Evolutionary conservation across 2,113 vertebrate genomes (phyloP).

Genomic region (Dasyurus viverrinus): DNA sequence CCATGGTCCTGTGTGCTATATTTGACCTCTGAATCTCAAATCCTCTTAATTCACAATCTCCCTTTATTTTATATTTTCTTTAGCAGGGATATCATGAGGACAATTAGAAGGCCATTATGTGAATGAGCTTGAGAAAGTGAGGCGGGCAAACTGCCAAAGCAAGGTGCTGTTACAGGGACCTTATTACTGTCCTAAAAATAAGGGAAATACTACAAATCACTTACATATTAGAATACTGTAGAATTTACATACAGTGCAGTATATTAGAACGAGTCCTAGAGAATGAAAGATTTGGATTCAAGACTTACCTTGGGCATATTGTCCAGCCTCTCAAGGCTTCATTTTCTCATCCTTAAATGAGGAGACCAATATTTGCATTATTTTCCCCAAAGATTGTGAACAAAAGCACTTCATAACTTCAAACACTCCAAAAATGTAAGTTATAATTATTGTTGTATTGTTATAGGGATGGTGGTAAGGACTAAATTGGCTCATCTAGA

Average conservation of each 20-base stretch:
- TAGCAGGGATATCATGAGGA: background rate
- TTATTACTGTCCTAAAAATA: background rate
- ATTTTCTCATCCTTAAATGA: background rate
- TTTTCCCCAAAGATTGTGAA: background rate
- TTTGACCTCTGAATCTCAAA: background rate
- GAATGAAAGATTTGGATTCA: background rate
- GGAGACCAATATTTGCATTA: background rate
- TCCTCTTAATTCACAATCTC: background rate
- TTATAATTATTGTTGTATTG: background rate
- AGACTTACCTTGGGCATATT: background rate
- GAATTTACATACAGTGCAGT: background rate
- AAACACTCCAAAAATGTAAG: background rate
- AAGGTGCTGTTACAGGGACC: background rate
- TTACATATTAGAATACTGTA: background rate
- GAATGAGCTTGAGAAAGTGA: background rate
- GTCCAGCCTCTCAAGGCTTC: background rate
- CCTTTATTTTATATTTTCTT: background rate
- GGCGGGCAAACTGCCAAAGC: background rate
- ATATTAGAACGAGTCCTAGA: background rate
- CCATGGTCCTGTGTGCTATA: background rate
- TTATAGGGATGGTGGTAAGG: too few species aligned
- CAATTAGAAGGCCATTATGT: background rate
- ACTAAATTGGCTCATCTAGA: too few species aligned
- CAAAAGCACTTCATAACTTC: background rate
- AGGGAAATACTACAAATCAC: background rate